These are phyloP conservation scores for Euspilapteryx auroguttella DNA, from an alignment of 2,888 invertebrate genomes.

Conservation along the genomic window DNA sequence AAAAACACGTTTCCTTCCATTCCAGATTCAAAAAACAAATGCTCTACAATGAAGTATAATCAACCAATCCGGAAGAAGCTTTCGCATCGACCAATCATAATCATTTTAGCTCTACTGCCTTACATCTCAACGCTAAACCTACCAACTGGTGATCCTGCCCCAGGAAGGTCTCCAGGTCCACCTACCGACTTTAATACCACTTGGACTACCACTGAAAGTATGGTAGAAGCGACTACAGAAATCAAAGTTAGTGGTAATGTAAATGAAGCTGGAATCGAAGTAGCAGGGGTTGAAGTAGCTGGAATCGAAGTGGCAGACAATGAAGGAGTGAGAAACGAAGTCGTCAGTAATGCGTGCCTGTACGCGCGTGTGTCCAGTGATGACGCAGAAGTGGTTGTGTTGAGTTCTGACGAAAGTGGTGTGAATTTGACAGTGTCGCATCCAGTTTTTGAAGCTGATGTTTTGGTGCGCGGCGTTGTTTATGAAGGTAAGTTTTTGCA, in stretches of 20 bases:
- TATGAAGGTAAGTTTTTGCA: slow-evolving; percentile 54
- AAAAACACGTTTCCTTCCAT: too few species aligned
- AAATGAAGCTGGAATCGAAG: too few species aligned
- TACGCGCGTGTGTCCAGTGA: slow-evolving; percentile 43
- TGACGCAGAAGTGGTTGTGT: slow-evolving; percentile 34
- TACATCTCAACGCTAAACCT: slow-evolving; percentile 36
- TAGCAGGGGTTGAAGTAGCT: too few species aligned
- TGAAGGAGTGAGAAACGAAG: too few species aligned
- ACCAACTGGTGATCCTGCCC: slow-evolving; percentile 66
- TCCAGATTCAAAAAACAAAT: too few species aligned
- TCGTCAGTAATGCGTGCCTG: too few species aligned
- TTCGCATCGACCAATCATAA: too few species aligned
- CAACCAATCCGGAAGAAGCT: too few species aligned
- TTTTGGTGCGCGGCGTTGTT: slow-evolving; percentile 51
- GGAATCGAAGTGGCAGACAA: too few species aligned
- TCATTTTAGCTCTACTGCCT: slow-evolving; percentile 36
- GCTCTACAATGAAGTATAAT: too few species aligned
- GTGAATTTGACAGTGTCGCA: slow-evolving; percentile 54
- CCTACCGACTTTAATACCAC: slow-evolving; percentile 26
- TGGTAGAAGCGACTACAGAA: slow-evolving; percentile 11
- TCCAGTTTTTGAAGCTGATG: slow-evolving; percentile 49
- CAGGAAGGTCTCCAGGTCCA: slow-evolving; percentile 68
- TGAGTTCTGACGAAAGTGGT: slow-evolving; percentile 38
- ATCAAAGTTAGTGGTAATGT: too few species aligned
- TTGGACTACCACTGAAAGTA: slow-evolving; percentile 10